These are phyloP conservation scores for Erebia aethiops DNA, from an alignment of 2,888 invertebrate genomes.

Conservation along the genomic window DNA sequence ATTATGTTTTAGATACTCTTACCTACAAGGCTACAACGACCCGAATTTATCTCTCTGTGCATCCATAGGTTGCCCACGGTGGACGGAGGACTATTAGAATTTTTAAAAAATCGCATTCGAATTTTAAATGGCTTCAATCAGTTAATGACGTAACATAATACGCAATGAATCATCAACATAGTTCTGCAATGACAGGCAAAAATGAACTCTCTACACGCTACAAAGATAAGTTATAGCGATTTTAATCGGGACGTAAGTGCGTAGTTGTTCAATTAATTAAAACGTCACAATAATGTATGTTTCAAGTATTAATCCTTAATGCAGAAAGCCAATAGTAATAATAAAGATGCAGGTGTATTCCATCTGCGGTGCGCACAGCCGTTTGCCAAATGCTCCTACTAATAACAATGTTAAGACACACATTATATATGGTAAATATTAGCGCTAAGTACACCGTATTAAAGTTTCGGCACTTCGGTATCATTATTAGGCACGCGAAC, in stretches of 20 bases:
- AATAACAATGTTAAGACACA: constrained; percentile 39
- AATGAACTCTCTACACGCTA: constrained; percentile 19
- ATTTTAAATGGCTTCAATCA: too few species aligned
- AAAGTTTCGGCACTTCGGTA: constrained; percentile 5
- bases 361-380: constrained; percentile 60
- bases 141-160: background rate
- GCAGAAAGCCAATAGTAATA: constrained; percentile 62
- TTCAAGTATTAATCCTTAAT: constrained; percentile 59
- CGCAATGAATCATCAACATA: constrained; percentile 13
- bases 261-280: constrained; percentile 70
- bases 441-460: constrained; percentile 13
- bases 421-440: constrained; percentile 31
- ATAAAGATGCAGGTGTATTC: constrained; percentile 69
- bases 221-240: constrained; percentile 14
- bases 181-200: constrained; percentile 18
- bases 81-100: too few species aligned
- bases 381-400: constrained; percentile 55
- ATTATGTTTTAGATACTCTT: too few species aligned
- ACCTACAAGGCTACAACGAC: too few species aligned
- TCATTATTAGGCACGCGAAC: constrained; percentile 12
- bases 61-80: too few species aligned
- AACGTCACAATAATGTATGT: constrained; percentile 65
- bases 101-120: too few species aligned
- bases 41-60: too few species aligned
- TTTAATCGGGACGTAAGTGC: constrained; percentile 36